phyloP scores from a whole-genome alignment of 92 coral and sea anemone species.

The Hydrozoanthus gracilis region DNA sequence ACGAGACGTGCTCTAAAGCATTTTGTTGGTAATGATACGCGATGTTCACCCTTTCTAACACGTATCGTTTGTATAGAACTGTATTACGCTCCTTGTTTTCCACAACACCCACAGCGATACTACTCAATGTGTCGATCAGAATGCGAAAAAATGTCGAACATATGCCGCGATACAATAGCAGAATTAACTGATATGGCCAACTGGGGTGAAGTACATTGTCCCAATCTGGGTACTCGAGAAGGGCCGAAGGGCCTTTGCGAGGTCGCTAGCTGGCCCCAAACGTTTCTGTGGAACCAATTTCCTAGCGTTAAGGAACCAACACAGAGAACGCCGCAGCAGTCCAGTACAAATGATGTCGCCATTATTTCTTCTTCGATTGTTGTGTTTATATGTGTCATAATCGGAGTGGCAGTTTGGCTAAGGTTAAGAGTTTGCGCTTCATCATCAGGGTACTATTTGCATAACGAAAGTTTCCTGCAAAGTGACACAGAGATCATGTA shows the following conservation, averaged over 20 bases:
- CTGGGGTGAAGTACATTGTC: conserved; percentile 29
- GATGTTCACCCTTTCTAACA: neutral
- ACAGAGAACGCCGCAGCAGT: neutral
- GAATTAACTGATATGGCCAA: neutral
- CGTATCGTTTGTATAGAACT: conserved; percentile 2
- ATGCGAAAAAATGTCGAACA: conserved; percentile 11
- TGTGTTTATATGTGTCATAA: neutral
- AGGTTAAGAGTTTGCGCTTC: no score
- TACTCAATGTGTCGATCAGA: conserved; percentile 35
- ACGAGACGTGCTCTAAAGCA: neutral
- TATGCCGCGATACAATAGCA: conserved; percentile 17
- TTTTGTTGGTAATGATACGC: conserved; percentile 21
- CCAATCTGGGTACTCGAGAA: conserved; percentile 15
- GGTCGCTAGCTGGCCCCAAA: conserved; percentile 36
- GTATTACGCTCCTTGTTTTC: conserved; percentile 17
- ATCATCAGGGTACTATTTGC: neutral
- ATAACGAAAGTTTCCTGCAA: neutral
- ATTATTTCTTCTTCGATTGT: neutral
- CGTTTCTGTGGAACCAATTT: conserved; percentile 10
- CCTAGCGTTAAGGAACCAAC: neutral
- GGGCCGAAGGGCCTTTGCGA: conserved; percentile 38
- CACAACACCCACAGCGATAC: conserved; percentile 25
- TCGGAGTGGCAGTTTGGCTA: conserved; percentile 14
- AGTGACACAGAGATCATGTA: no score
- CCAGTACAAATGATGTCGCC: neutral